A percentile compares a stretch with the other conserved stretches of the same genome.
Conservation (phyloP, 2,888 invertebrate species). For the Sinhomidia bicolor region DNA sequence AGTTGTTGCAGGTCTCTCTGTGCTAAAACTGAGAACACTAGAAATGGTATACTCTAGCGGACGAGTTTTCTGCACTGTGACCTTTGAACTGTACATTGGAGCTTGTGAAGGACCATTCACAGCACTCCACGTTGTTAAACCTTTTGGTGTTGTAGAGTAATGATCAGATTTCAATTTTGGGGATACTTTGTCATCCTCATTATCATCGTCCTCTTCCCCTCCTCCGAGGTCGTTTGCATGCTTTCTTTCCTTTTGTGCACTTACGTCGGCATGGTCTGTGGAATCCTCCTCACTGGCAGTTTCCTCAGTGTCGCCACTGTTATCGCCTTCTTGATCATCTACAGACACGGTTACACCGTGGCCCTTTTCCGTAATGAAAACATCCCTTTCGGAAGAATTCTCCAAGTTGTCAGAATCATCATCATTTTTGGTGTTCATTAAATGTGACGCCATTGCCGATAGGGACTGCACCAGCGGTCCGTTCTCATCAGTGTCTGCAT, state of each 20-base stretch:
- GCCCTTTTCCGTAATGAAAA: slow-evolving; percentile 74
- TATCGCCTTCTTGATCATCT: slow-evolving; percentile 67
- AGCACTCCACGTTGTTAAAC: slow-evolving; percentile 79
- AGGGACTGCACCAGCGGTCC: slow-evolving; percentile 77
- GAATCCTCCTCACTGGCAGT: slow-evolving; percentile 72
- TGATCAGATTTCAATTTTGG: slow-evolving; percentile 72
- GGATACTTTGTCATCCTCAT: slow-evolving; percentile 42
- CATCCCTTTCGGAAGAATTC: slow-evolving; percentile 79
- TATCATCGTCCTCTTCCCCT: slow-evolving; percentile 57
- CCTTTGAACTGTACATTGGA: slow-evolving; percentile 69
- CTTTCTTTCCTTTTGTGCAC: slow-evolving; percentile 54
- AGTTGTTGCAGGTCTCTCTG: slow-evolving; percentile 69
- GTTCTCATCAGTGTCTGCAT: slow-evolving; percentile 66
- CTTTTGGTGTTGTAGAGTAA: slow-evolving; percentile 78
- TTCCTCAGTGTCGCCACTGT: slow-evolving; percentile 72
- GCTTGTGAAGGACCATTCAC: slow-evolving; percentile 67
- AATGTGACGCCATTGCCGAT: slow-evolving; percentile 76
- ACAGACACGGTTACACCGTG: slow-evolving; percentile 53
- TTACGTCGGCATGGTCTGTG: slow-evolving; percentile 60
- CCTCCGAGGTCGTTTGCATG: slow-evolving; percentile 59
- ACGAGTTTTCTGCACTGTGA: slow-evolving; percentile 73
- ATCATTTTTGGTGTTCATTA: slow-evolving; percentile 69
- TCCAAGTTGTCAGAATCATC: slow-evolving; percentile 76
- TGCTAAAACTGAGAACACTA: slow-evolving; percentile 71
- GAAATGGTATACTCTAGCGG: slow-evolving; percentile 77